These are phyloP conservation scores for Sula dactylatra DNA, from an alignment of 2,113 vertebrate genomes.

Conservation along the genomic window DNA sequence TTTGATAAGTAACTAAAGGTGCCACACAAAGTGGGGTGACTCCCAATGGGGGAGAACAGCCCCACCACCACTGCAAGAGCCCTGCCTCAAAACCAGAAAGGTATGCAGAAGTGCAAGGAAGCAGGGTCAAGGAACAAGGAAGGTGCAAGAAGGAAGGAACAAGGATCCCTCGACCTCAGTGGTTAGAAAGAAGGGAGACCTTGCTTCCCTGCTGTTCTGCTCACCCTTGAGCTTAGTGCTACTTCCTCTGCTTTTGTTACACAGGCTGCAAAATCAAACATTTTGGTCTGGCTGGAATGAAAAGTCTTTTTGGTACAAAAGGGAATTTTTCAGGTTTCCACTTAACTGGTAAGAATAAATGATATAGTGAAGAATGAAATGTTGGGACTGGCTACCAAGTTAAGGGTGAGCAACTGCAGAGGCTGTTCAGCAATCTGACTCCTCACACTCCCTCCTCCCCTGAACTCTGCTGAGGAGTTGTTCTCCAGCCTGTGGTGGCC, in stretches of 20 bases:
- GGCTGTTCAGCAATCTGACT: rapidly evolving
- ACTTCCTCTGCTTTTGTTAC: background rate
- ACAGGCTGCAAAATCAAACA: background rate
- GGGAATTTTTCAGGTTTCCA: background rate
- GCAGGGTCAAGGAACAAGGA: too few species aligned
- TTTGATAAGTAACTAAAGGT: background rate
- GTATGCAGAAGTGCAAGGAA: background rate
- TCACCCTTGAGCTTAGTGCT: background rate
- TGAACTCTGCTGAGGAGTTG: background rate
- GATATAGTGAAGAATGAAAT: background rate
- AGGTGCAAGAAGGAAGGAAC: too few species aligned
- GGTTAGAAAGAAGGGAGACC: background rate
- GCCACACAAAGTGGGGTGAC: background rate
- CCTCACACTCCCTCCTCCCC: background rate
- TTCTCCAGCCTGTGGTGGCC: background rate
- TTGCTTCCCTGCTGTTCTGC: background rate
- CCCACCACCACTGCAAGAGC: background rate
- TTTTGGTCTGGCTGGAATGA: background rate
- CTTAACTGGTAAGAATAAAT: background rate
- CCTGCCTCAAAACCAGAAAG: background rate
- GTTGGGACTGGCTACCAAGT: background rate
- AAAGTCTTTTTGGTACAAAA: background rate
- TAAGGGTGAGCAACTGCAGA: background rate
- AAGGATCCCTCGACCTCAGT: background rate
- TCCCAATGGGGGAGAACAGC: background rate